phyloP scores from a whole-genome alignment of 2,797 vertebrate species.

The Prunella strophiata region DNA sequence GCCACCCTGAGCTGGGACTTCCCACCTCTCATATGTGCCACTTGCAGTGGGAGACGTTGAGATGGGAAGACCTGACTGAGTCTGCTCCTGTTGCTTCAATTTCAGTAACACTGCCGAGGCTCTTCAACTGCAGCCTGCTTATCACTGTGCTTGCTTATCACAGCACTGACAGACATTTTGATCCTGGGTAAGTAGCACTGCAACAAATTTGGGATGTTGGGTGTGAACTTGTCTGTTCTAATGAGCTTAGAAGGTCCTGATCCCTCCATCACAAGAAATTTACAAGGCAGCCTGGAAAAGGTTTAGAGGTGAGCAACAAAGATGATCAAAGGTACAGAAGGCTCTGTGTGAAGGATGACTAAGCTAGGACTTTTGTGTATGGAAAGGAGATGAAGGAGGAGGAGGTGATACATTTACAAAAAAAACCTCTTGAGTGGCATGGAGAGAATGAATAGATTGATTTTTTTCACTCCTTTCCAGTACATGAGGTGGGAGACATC shows the following conservation, averaged over 20 bases:
- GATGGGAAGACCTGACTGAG: neutral
- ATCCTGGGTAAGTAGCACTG: neutral
- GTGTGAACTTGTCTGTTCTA: neutral
- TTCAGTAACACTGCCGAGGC: neutral
- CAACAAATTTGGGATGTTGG: neutral
- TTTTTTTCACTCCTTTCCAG: neutral
- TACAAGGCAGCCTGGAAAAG: neutral
- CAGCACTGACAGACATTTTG: rapidly evolving
- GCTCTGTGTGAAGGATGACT: neutral
- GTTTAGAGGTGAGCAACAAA: neutral
- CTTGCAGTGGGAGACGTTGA: neutral
- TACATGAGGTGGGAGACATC: neutral
- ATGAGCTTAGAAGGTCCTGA: neutral
- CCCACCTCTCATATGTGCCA: neutral
- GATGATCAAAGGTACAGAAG: neutral
- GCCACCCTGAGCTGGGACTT: neutral
- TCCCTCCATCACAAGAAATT: neutral
- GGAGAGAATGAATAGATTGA: neutral
- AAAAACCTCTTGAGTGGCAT: neutral
- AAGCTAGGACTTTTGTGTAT: neutral
- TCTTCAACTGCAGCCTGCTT: neutral
- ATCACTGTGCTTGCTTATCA: neutral
- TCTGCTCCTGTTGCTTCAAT: neutral
- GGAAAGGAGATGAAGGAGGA: neutral
- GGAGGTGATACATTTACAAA: neutral